Evolutionary conservation across 2,113 vertebrate species (phyloP).

Genomic region (Myanophis thanlyinensis): DNA sequence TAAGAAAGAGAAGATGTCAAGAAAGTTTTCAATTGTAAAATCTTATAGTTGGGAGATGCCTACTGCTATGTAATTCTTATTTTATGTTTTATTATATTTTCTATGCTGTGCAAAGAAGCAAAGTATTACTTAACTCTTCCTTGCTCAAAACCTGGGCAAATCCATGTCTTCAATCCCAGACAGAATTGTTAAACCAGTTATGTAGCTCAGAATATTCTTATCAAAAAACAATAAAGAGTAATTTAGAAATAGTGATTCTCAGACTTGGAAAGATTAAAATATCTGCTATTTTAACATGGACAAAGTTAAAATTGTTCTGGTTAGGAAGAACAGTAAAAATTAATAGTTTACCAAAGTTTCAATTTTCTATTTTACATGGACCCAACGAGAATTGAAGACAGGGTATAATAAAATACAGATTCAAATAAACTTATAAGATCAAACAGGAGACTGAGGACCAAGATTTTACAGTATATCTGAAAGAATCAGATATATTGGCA

Average conservation of each 20-base stretch:
- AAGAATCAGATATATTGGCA: too few species aligned
- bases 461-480: too few species aligned
- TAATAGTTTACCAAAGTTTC: too few species aligned
- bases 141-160: background rate
- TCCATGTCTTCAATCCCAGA: background rate
- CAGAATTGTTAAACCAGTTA: background rate
- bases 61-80: background rate
- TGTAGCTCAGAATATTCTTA: background rate
- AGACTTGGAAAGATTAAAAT: background rate
- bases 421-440: too few species aligned
- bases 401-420: too few species aligned
- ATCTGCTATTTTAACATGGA: background rate
- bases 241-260: background rate
- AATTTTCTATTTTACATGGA: too few species aligned
- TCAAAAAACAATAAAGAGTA: background rate
- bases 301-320: background rate
- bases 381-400: too few species aligned
- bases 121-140: background rate
- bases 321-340: background rate
- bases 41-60: background rate
- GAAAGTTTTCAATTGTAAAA: background rate
- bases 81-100: background rate
- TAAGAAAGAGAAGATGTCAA: background rate
- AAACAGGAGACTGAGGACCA: too few species aligned
- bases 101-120: background rate